A percentile compares a stretch with the other conserved stretches of the same genome.
Conservation (phyloP, 2,888 invertebrate genomes). For the Mesorhabditis belari region DNA sequence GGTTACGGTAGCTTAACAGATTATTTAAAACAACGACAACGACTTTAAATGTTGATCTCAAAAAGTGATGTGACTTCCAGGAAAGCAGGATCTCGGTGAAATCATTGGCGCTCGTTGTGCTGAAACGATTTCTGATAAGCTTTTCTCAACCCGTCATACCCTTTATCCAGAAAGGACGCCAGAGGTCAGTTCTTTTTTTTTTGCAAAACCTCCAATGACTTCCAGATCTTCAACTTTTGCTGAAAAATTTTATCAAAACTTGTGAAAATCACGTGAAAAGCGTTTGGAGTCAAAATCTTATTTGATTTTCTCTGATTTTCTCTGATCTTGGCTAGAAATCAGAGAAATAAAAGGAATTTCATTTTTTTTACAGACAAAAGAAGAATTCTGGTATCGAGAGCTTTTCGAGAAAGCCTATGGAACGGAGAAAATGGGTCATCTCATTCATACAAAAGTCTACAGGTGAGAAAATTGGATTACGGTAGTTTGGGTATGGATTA, state of each 20-base stretch:
- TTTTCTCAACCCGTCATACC: slow-evolving; percentile 26
- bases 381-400: slow-evolving; percentile 44
- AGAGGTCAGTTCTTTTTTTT: too few relatives aligned
- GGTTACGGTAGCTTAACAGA: too few relatives aligned
- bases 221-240: too few relatives aligned
- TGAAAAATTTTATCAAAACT: too few relatives aligned
- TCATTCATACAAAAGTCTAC: slow-evolving; percentile 51
- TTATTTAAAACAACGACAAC: too few relatives aligned
- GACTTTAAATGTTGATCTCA: too few relatives aligned
- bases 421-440: slow-evolving; percentile 39
- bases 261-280: too few relatives aligned
- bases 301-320: too few relatives aligned
- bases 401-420: slow-evolving; percentile 46
- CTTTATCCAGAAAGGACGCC: slow-evolving; percentile 47
- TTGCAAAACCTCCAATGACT: too few relatives aligned
- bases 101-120: slow-evolving; percentile 34
- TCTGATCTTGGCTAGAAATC: too few relatives aligned
- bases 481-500: neutral
- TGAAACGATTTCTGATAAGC: slow-evolving; percentile 28
- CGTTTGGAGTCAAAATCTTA: too few relatives aligned
- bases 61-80: slow-evolving; percentile 6
- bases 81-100: slow-evolving; percentile 48
- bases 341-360: too few relatives aligned
- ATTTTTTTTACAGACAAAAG: slow-evolving; percentile 16
- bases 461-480: slow-evolving; percentile 25